phyloP scores from a whole-genome alignment of 2,113 vertebrate species.

The Thalassoma bifasciatum region DNA sequence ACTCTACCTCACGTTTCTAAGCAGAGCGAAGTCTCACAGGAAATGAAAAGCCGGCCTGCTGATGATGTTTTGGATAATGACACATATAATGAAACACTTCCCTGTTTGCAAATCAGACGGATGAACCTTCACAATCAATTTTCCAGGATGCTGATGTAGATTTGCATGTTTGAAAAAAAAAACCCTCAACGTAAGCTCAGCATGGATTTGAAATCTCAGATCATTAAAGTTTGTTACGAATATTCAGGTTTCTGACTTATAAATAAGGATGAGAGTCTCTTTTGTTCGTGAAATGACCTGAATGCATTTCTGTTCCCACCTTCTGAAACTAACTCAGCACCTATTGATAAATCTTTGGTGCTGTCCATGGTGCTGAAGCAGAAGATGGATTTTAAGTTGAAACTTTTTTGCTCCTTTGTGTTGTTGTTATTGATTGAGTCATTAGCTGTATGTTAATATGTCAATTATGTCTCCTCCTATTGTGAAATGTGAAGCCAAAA shows the following conservation, averaged over 20 bases:
- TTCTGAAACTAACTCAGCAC: not conserved
- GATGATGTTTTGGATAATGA: constrained; percentile 43
- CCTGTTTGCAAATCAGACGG: not conserved
- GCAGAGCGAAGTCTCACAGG: constrained; percentile 22
- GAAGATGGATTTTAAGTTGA: not conserved
- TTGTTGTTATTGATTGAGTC: no score
- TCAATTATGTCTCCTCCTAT: no score
- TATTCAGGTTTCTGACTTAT: not conserved
- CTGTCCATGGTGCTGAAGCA: not conserved
- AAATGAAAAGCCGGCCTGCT: not conserved
- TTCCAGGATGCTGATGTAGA: not conserved
- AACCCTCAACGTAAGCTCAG: not conserved
- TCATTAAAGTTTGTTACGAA: not conserved
- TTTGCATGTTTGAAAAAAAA: not conserved
- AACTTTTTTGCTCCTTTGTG: no score
- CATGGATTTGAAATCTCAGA: not conserved
- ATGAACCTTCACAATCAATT: not conserved
- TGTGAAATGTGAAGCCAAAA: no score
- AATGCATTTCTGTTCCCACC: not conserved
- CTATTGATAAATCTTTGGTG: not conserved
- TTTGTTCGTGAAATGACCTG: no score
- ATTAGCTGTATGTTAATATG: no score
- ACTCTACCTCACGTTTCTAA: constrained; percentile 7
- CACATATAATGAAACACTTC: not conserved
- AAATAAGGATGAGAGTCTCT: no score